phyloP scores from a whole-genome alignment of 2,888 invertebrate genomes.

The Mythimna pallens region DNA sequence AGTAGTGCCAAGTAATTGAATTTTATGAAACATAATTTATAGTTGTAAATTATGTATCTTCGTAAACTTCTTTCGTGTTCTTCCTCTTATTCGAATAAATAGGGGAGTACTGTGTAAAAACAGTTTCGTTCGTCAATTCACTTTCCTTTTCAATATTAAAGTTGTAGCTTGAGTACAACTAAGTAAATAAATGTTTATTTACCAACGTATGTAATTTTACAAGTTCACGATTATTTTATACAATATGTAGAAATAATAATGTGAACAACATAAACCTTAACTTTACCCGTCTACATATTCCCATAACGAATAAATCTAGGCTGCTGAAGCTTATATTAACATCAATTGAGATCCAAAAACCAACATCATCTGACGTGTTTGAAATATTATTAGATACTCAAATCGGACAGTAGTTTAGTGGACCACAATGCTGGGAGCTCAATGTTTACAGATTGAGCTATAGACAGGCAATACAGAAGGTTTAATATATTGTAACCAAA shows the following conservation, averaged over 20 bases:
- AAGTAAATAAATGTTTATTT: not conserved
- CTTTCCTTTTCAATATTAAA: slow-evolving; percentile 23
- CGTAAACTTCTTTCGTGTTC: not conserved
- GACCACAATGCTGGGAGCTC: slow-evolving; percentile 17
- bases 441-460: not conserved
- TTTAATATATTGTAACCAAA: not conserved
- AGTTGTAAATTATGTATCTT: too few relatives aligned
- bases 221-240: not conserved
- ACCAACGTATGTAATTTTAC: not conserved
- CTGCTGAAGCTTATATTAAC: slow-evolving; percentile 7
- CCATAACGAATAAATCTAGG: not conserved
- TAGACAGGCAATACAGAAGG: slow-evolving; percentile 8
- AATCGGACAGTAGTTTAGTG: slow-evolving; percentile 39
- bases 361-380: not conserved
- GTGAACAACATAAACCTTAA: not conserved
- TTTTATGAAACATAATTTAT: too few relatives aligned
- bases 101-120: not conserved
- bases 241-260: not conserved
- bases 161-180: too few relatives aligned
- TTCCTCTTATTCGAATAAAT: slow-evolving; percentile 1
- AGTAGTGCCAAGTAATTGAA: too few relatives aligned
- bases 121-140: not conserved
- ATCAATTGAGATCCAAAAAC: slow-evolving; percentile 12
- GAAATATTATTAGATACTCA: slow-evolving; percentile 19
- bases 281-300: not conserved